Base-by-base conservation (phyloP, 2,113 vertebrate genomes). In the Polyodon spathula region DNA sequence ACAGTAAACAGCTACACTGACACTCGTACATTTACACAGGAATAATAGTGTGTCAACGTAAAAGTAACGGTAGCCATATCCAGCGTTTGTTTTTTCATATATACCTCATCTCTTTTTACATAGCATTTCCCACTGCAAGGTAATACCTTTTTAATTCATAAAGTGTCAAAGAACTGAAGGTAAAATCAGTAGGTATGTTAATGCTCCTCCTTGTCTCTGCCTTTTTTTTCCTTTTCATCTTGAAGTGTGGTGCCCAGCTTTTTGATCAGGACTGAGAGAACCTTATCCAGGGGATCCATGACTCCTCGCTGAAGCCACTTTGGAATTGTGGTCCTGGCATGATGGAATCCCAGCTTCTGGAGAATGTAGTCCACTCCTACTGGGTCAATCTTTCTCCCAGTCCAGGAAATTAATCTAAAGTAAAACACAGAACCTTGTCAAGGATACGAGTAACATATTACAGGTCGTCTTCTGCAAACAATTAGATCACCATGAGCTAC, bases 221-320 rank as follows among this genome's bases (percentile, higher is more conserved):
- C 90, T 84, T 89, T 96, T 82, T 87, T 95, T 17, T 98, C 94
- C 69, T 93, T 97, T 72, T 98, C 96, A 40, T 99, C 94, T 74
- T 97, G 95, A 68, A 99, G 82, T 56, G 94, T 91, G 7, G 90
- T 92, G 62, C 94, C 96, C 0, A 99, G 89, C 72, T 97, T 98
- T 81, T 97, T 97, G 56, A 99, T 97, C 10, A 99, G 91, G 61
- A 99, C 91, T 0, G 96, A 99, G 62, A 99, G 74, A 53, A 99
- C 96, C 68, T 99, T 99, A 81, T 99, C 96, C 78, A 99, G 70
- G 3, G 96, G 96, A 76, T 99, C 96, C 96, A 99, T 99, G 64
- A 99, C 94, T 1, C 96, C 96, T n/a, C 96, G 87, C 76, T 99
- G 96, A 71, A 99, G 92, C 96, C 96, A 99, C 78, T 99, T 99